A percentile compares a stretch with the other conserved stretches of the same genome.
Evolutionary conservation across 2,113 vertebrate genomes (phyloP).

Genomic region (Pristiophorus japonicus): DNA sequence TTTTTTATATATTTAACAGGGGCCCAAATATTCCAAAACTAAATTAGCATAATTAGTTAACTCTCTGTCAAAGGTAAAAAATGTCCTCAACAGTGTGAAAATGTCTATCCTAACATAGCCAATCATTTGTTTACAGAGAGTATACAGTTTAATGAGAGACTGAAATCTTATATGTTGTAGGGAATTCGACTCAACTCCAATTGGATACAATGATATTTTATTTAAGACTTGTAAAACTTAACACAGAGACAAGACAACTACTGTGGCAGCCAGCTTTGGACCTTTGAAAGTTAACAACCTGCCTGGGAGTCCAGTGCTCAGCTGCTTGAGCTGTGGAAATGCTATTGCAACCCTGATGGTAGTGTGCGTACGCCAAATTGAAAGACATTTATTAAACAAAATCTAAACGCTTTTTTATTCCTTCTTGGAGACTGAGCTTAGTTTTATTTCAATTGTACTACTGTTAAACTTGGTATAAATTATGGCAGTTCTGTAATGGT

Average conservation of each 20-base stretch:
- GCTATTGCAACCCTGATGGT: background rate
- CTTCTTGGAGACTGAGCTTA: background rate
- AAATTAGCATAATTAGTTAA: background rate
- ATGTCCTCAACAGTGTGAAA: background rate
- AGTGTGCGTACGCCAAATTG: background rate
- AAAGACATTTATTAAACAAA: background rate
- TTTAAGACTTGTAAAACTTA: too few species aligned
- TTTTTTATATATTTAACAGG: background rate
- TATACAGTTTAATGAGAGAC: background rate
- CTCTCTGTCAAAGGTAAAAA: background rate
- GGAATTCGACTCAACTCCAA: too few species aligned
- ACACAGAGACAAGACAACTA: background rate
- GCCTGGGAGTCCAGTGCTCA: background rate
- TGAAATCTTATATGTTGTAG: background rate
- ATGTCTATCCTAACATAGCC: background rate
- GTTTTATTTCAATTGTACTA: background rate
- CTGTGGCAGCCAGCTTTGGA: background rate
- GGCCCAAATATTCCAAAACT: background rate
- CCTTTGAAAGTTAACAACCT: background rate
- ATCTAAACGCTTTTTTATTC: too few species aligned
- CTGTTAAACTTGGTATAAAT: background rate
- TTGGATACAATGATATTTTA: too few species aligned
- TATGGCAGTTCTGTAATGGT: background rate
- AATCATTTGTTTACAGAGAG: background rate
- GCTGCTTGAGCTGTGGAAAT: background rate